Base-by-base conservation (phyloP, 2,113 vertebrate genomes). In the Amphilophus citrinellus region DNA sequence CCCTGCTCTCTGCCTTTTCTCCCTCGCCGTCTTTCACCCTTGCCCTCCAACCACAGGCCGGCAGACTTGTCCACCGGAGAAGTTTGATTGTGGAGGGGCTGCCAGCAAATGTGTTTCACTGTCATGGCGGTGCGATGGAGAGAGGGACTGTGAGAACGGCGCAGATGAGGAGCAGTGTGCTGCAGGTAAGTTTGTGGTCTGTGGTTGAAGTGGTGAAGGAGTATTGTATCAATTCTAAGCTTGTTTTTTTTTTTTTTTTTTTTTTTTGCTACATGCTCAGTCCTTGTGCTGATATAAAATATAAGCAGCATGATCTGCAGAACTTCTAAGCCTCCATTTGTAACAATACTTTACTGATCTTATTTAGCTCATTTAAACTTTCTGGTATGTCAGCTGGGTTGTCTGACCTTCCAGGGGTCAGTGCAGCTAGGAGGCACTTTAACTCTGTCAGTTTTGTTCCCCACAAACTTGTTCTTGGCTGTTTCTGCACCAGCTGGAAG, bases 111-210 rank as follows among this genome's bases (percentile, higher is more conserved):
- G 98, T 61, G 97, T 99, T 88, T 98, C 98, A 0, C 94, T 96
- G 20, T 97, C 98, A 2, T 99, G 98, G 98, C 97, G 96, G 90
- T 99, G 98, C 22, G 98, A 99, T 17, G 98, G 98, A 1, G 97
- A 99, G 94, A 95, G 95, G 91, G 98, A 99, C 77, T 99, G 98
- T 75, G 98, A 98, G 92, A 98, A 96, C 1, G 98, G 98, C 18
- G 94, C 96, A 0, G 98, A 99, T 1, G 98, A 99, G 88, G 96
- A 97, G 44, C 97, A 97, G 87, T 99, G 98, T 56, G 95, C 96
- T n/a, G 96, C 97, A 89, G 96, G 98, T 99, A 87, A 94, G 97
- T 94, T 9, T 61, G 30, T n/a, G 13, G 32, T 35, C 35, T 50
- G 60, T 18, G 30, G 5, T 37, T 32, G 32, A 15, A 56, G 18